These are phyloP conservation scores for Varanus komodoensis DNA, from an alignment of 2,113 vertebrate genomes.

Conservation along the genomic window DNA sequence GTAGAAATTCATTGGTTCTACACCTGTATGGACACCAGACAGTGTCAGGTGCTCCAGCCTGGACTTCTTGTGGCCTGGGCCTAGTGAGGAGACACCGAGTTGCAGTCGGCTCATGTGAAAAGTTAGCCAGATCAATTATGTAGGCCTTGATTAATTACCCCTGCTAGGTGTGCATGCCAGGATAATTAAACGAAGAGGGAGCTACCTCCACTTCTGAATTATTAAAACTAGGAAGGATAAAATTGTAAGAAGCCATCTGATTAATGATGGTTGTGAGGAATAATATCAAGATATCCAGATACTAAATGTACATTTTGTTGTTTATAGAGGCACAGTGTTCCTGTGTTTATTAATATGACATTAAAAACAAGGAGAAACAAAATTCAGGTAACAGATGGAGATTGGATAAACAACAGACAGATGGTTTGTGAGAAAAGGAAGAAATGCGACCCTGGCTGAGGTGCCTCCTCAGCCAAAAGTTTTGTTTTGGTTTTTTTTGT, in stretches of 20 bases:
- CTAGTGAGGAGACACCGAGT: not conserved
- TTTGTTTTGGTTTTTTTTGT: no score
- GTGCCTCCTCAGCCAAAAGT: not conserved
- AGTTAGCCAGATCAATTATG: not conserved
- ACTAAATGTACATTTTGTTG: not conserved
- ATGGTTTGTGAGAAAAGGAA: slow-evolving; percentile 5
- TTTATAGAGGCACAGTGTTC: not conserved
- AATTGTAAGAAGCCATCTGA: not conserved
- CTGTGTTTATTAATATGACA: slow-evolving; percentile 14
- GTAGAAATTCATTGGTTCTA: not conserved
- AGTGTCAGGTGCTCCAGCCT: not conserved
- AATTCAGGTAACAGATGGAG: slow-evolving; percentile 38
- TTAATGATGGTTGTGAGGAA: not conserved
- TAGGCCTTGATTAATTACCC: not conserved
- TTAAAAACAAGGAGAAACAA: slow-evolving; percentile 14
- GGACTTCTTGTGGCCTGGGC: not conserved
- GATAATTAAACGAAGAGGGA: not conserved
- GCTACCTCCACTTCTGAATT: not conserved
- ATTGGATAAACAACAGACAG: slow-evolving; percentile 8
- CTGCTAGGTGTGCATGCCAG: not conserved
- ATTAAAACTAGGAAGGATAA: not conserved
- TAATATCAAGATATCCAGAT: not conserved
- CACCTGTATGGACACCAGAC: not conserved
- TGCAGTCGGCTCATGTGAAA: not conserved
- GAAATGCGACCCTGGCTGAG: not conserved